Base-by-base conservation (phyloP, 2,113 vertebrate species). In the Grus americana region DNA sequence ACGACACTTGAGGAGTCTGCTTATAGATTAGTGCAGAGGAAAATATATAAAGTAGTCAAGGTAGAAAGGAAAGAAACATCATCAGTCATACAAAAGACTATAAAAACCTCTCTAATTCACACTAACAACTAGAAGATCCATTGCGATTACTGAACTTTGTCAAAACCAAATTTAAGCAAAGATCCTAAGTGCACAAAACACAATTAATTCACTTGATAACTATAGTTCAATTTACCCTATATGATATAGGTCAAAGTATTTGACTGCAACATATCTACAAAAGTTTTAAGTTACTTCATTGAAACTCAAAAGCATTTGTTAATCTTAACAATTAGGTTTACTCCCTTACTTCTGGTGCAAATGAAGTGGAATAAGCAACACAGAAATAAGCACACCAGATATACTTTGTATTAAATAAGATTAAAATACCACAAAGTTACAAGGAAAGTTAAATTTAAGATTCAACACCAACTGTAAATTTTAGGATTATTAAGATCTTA, bases 1-100 rank as follows among this genome's bases (percentile, higher is more conserved):
- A 94, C 66, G 96, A 97, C 97, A 98, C 86, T 88, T 96, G 80
- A 97, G 97, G 96, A 97, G 92, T 95, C 81, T 96, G 95, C 88
- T 97, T 96, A 98, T 80, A 97, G 95, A 98, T 97, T 91, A 96
- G 91, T 90, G 57, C 55, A 94, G 85, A 92, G 88, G 62, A 88
- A 95, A 94, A 90, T 73, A 92, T 6, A 73, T 67, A 90, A 90
- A 92, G 74, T 49, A 91, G 67, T 86, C 92, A 97, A 94, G 84
- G 91, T 32, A 96, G 84, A 95, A 96, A 96, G 94, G 15, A 97
- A 97, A 92, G 95, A 96, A 97, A 96, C 55, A 92, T 91, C 93
- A 93, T 96, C 75, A 92, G n/a, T 88, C 83, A 95, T 12, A 55
- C 3, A 15, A 78, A 94, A 88, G 68, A 90, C 5, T 13, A 34